Evolutionary conservation across 2,797 vertebrate species (phyloP).

Genomic region (Centroberyx gerrardi): DNA sequence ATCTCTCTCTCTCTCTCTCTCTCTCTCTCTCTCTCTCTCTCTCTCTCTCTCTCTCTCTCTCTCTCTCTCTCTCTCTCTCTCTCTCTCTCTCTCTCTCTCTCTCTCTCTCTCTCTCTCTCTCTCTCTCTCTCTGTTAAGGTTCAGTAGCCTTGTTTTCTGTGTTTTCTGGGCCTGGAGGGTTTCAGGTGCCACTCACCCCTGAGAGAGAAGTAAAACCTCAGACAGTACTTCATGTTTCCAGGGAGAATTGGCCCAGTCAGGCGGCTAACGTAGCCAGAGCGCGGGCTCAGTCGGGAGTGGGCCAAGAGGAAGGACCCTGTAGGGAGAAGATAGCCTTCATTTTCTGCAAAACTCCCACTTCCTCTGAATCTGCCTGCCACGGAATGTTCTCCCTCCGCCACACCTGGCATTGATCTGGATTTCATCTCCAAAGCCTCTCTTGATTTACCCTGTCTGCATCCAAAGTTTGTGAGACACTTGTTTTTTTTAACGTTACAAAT

Average conservation of each 20-base stretch:
- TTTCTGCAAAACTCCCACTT: slow-evolving; percentile 35
- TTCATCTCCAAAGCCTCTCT: background rate
- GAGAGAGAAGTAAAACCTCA: slow-evolving; percentile 93
- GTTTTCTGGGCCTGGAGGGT: background rate
- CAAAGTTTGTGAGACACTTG: background rate
- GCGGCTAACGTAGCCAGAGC: slow-evolving; percentile 89
- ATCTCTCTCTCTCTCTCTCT: background rate
- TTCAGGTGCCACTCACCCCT: slow-evolving; percentile 72
- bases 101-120: too few relatives aligned
- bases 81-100: too few relatives aligned
- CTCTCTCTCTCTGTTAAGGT: background rate
- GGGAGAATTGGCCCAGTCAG: slow-evolving; percentile 88
- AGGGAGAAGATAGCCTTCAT: slow-evolving; percentile 35
- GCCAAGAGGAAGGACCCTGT: slow-evolving; percentile 93
- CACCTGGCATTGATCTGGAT: slow-evolving; percentile 27
- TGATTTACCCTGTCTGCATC: background rate
- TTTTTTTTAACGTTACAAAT: too few relatives aligned
- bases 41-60: too few relatives aligned
- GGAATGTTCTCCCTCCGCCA: slow-evolving; percentile 21
- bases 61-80: too few relatives aligned
- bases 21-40: too few relatives aligned
- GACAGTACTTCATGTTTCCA: slow-evolving; percentile 92
- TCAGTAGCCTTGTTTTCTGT: too few relatives aligned
- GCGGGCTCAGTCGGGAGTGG: slow-evolving; percentile 87
- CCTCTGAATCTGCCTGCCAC: slow-evolving; percentile 22